Base-by-base conservation (phyloP, 2,113 vertebrate species). In the Anoura caudifer region DNA sequence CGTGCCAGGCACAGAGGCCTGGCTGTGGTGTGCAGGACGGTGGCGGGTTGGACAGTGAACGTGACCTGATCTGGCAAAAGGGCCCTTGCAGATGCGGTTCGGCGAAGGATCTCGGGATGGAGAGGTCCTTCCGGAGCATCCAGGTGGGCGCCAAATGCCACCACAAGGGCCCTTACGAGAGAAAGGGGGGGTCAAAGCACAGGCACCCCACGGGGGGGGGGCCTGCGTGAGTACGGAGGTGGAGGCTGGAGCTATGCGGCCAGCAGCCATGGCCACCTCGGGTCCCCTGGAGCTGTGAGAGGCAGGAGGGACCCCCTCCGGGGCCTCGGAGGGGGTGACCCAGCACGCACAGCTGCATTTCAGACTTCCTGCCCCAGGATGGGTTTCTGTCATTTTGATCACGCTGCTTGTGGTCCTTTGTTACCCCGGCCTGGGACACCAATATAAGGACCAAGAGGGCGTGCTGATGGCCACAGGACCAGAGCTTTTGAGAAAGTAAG, bases 351-450 rank as follows among this genome's bases (percentile, higher is more conserved):
- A 12, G 59, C 69, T 12, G 15, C 2, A 6, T 24, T 36, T 52
- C 24, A 6, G 50, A 13, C 36, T 28, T 54, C 19, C 3, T 36
- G 65, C 11, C 59, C 52, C n/a, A 28, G 33, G 4, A 7, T 7
- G 6, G 0, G 2, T 11, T 20, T 43, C 38, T n/a, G 19, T 4
- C 2, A 17, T 24, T 59, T 41, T 1, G 19, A 56, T 52, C 38
- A 1, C 26, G 31, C 0, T 0, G 17, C 12, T 2, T 1, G 47
- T 3, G 41, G 26, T 43, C 0, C 0, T 61, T 26, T 22, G 16
- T 65, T 1, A 16, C 1, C 26, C 41, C 22, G 10, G 15, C 76
- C 59, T 1, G 6, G 38, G 33, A 17, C 38, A 5, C 11, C 0
- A 7, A 19, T 0, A 0, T 0, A 3, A 16, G 50, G 69, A 36